Evolutionary conservation across 2,888 invertebrate genomes (phyloP).

Genomic region (Trissonchulus latispiculum): DNA sequence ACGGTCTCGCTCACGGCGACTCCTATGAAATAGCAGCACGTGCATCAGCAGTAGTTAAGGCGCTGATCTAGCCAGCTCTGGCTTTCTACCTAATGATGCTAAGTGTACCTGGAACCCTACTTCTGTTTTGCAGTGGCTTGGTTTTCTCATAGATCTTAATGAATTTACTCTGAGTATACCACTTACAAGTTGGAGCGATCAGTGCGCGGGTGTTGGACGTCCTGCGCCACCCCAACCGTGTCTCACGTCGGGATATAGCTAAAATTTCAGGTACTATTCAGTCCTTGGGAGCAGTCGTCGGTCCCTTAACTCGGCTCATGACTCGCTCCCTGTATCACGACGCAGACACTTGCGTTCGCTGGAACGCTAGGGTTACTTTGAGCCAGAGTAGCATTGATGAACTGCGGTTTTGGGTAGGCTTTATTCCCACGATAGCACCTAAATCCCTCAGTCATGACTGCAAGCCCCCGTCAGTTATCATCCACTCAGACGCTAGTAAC

Average conservation of each 20-base stretch:
- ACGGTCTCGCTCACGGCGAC: not conserved
- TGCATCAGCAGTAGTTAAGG: not conserved
- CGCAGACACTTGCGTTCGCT: not conserved
- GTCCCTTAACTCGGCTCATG: not conserved
- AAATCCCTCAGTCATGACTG: not conserved
- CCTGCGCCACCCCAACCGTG: not conserved
- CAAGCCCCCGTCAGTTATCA: not conserved
- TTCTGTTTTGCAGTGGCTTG: not conserved
- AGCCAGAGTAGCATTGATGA: not conserved
- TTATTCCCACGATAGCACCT: not conserved
- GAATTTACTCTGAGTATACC: not conserved
- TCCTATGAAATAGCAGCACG: not conserved
- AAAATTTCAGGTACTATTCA: not conserved
- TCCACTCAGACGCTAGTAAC: not conserved
- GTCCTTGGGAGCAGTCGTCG: not conserved
- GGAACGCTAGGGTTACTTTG: not conserved
- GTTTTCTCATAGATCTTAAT: not conserved
- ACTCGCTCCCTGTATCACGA: not conserved
- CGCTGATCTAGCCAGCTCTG: not conserved
- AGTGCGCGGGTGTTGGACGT: too few relatives aligned
- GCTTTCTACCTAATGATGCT: not conserved
- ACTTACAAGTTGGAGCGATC: too few relatives aligned
- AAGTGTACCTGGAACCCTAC: not conserved
- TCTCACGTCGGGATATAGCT: not conserved
- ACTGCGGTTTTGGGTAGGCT: not conserved